These are phyloP conservation scores for Hydractinia echinata DNA, from an alignment of 30 jellyfish, hydroid and myxozoan genomes.

Conservation along the genomic window DNA sequence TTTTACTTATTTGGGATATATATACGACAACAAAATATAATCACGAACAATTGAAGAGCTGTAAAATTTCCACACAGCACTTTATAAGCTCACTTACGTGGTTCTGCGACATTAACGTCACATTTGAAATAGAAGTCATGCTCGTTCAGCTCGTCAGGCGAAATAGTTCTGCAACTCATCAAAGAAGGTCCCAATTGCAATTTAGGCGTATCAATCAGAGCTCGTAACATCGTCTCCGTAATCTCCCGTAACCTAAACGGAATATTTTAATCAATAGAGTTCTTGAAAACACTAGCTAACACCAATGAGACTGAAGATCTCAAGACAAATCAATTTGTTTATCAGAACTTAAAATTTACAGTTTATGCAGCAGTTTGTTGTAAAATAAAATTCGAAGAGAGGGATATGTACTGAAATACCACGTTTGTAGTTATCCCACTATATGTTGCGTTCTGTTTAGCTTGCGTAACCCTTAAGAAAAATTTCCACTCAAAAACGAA, in stretches of 20 bases:
- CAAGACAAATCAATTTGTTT: too few species aligned
- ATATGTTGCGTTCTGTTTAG: too few species aligned
- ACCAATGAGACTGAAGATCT: too few species aligned
- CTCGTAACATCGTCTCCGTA: conserved; percentile 10
- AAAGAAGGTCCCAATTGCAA: neutral
- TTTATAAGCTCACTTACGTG: conserved; percentile 18
- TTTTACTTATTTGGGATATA: neutral
- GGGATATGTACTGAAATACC: too few species aligned
- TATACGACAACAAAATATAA: neutral
- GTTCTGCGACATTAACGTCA: conserved; percentile 43
- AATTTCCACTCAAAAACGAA: too few species aligned
- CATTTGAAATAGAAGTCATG: conserved; percentile 63
- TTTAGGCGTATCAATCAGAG: neutral
- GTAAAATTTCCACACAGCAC: neutral
- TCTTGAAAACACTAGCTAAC: too few species aligned
- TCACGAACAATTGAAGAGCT: neutral
- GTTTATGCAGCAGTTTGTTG: too few species aligned
- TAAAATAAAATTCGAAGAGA: too few species aligned
- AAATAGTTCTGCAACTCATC: conserved; percentile 47
- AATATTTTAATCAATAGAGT: too few species aligned
- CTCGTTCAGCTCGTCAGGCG: conserved; percentile 55
- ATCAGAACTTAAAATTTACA: too few species aligned
- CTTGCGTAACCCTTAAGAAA: too few species aligned
- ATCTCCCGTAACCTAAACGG: neutral
- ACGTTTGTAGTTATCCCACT: too few species aligned